Evolutionary conservation across 2,113 vertebrate species (phyloP), one percentile per base, ranked within the genome.

Genomic region (Hippocampus comes): DNA sequence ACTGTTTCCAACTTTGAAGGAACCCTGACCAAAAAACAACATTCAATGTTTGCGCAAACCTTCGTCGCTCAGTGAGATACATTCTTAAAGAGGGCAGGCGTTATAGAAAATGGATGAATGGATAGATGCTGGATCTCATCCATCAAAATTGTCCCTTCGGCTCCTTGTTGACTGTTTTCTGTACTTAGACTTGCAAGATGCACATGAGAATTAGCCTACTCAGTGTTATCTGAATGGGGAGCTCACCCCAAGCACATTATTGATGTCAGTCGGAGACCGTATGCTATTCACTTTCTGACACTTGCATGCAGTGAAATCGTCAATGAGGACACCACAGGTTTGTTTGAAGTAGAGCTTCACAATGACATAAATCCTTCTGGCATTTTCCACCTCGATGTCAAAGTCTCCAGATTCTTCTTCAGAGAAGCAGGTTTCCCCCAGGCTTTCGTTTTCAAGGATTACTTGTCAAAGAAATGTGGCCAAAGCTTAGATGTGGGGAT

Each of bases 341-440:
- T 15, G 25, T 71, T 67, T 64, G n/a, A 46, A 66, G 57, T 7
- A 21, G 70, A 70, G 63, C 56, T 80, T 43, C 49, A 30, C 49
- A 55, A 48, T 70, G 70, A 38, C 51, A 46, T 27, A 68, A 34
- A 14, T 80, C 74, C 77, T 70, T 38, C 68, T 82, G 79, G 70
- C 75, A 51, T 65, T 70, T 77, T 76, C 75, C 78, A 53, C 74
- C 74, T 48, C 74, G 30, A 59, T 79, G 78, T 81, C 78, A 80
- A 49, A 72, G 73, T 80, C 49, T 81, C 71, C 77, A 70, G n/a
- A 78, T 82, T 82, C 42, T 30, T 74, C 69, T 78, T 84, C 70
- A 75, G 68, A 88, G 80, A 68, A 67, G 27, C 59, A 68, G 60
- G 41, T 78, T 59, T 78, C 72, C 74, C 74, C 73, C 78, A 46